Evolutionary conservation across 1,140 invertebrate genomes (phyloP).

Genomic region (Brevipalpus yothersi): DNA sequence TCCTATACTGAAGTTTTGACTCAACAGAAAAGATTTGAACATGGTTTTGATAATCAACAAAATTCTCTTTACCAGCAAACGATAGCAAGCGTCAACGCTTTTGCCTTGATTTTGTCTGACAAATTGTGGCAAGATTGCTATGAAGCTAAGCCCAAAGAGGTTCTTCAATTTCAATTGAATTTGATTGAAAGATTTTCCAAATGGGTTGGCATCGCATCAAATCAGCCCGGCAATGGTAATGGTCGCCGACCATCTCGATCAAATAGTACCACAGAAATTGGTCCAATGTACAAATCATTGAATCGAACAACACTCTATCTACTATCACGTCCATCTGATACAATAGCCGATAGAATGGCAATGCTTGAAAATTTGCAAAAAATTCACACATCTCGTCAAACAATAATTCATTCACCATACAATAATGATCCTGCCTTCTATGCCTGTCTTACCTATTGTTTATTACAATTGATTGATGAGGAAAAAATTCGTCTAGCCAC

Average conservation of each 20-base stretch:
- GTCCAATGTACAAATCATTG: slow-evolving; percentile 52
- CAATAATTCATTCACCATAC: slow-evolving; percentile 63
- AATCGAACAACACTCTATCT: slow-evolving; percentile 83
- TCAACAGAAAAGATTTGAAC: background rate
- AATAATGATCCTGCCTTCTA: slow-evolving; percentile 76
- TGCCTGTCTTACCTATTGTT: slow-evolving; percentile 75
- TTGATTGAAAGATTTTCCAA: background rate
- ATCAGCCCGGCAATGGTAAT: background rate
- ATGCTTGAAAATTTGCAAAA: slow-evolving; percentile 80
- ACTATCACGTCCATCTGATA: slow-evolving; percentile 65
- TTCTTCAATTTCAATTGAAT: slow-evolving; percentile 4
- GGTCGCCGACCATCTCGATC: background rate
- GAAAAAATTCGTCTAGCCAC: slow-evolving; percentile 1
- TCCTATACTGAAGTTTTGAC: background rate
- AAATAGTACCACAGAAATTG: slow-evolving; percentile 1
- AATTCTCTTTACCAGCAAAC: slow-evolving; percentile 1
- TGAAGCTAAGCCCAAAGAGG: slow-evolving; percentile 1
- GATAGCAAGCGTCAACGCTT: slow-evolving; percentile 1
- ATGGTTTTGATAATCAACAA: background rate
- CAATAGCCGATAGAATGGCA: slow-evolving; percentile 52
- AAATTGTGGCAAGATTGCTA: slow-evolving; percentile 9
- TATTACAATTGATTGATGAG: slow-evolving; percentile 57
- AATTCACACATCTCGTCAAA: slow-evolving; percentile 47
- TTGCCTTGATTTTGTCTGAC: slow-evolving; percentile 3
- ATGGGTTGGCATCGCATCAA: background rate